Percentiles rank a stretch among this genome's conserved stretches.
Conservation (phyloP, 2,113 vertebrate species). For the Ochotona princeps region DNA sequence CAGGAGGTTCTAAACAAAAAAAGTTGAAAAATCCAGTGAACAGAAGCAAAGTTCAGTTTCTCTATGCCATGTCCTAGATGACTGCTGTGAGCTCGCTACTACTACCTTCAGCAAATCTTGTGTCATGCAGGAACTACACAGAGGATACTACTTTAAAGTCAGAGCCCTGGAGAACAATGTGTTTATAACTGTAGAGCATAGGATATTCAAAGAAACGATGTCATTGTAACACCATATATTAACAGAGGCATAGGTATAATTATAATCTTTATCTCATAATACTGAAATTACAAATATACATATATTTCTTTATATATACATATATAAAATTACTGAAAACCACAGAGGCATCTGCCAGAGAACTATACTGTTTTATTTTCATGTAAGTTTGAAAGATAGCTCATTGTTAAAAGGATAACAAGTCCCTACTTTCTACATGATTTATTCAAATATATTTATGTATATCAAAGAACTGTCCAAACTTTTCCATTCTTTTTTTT, state of each 20-base stretch:
- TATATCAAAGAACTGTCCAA: constrained; percentile 1
- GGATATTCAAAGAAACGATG: background rate
- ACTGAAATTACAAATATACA: background rate
- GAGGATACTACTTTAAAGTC: constrained; percentile 48
- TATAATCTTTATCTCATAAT: background rate
- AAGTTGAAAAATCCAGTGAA: constrained; percentile 67
- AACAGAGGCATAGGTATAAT: background rate
- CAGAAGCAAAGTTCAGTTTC: constrained; percentile 53
- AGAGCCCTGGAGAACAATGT: background rate
- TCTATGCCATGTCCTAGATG: constrained; percentile 60
- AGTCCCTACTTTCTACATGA: background rate
- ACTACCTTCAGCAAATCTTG: background rate
- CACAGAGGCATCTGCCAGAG: background rate
- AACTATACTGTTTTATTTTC: constrained; percentile 8
- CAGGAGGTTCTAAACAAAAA: constrained; percentile 84
- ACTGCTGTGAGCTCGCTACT: background rate
- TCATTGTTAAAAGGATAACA: constrained; percentile 3
- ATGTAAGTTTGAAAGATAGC: background rate
- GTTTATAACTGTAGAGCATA: constrained; percentile 21
- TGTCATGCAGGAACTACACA: constrained; percentile 10
- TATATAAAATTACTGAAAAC: background rate
- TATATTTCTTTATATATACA: background rate
- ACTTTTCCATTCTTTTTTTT: constrained; percentile 25
- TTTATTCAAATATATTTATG: background rate
- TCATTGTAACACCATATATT: background rate